phyloP scores from a whole-genome alignment of 2,797 vertebrate species.

The Characodon lateralis region DNA sequence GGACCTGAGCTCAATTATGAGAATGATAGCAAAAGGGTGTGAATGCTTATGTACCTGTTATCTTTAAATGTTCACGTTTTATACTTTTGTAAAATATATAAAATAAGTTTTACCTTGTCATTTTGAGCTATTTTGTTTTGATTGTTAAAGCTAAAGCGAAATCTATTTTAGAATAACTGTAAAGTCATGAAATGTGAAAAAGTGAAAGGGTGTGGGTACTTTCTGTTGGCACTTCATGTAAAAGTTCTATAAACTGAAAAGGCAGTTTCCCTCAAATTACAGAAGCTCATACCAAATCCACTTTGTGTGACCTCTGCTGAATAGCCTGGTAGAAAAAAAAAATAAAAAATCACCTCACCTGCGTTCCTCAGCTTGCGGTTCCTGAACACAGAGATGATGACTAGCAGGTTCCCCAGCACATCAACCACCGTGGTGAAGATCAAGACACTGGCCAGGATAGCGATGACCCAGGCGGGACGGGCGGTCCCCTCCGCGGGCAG shows the following conservation, averaged over 20 bases:
- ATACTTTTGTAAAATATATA: not conserved
- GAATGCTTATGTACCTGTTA: not conserved
- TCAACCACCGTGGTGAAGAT: conserved; percentile 88
- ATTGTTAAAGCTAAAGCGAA: not conserved
- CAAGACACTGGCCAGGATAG: conserved; percentile 82
- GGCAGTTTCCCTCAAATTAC: not conserved
- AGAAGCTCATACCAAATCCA: not conserved
- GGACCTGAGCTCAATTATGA: not conserved
- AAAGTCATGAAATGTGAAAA: not conserved
- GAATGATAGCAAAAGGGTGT: not conserved
- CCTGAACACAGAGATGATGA: conserved; percentile 85
- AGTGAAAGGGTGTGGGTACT: not conserved
- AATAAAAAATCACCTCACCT: conserved; percentile 71
- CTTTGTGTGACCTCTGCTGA: conserved; percentile 13
- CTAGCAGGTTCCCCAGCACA: conserved; percentile 85
- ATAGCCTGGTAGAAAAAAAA: too few relatives aligned
- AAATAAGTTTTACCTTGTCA: not conserved
- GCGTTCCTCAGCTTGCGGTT: conserved; percentile 87
- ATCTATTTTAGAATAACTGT: not conserved
- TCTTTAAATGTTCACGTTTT: not conserved
- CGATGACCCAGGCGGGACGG: conserved; percentile 83
- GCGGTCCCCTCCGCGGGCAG: conserved; percentile 66
- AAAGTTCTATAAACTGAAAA: not conserved
- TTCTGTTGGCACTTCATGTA: not conserved
- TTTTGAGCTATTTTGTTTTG: not conserved